Percentiles rank a stretch among this genome's conserved stretches.
These are phyloP conservation scores for Camponotus pennsylvanicus DNA, from an alignment of 1,140 invertebrate genomes.

Conservation along the genomic window DNA sequence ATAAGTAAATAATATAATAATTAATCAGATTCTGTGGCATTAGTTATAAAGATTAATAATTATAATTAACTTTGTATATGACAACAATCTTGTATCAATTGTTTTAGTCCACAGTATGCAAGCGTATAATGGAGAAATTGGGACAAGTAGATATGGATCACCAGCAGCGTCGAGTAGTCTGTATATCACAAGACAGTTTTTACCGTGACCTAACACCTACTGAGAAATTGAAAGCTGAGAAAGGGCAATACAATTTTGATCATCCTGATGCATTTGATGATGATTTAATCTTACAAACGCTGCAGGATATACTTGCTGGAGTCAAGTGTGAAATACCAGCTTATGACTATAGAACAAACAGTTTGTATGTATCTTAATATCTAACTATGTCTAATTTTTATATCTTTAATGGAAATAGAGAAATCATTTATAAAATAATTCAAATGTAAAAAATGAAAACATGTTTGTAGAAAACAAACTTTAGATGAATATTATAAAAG, in stretches of 20 bases:
- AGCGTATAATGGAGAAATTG: conserved; percentile 97
- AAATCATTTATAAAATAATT: not conserved
- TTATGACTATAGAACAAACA: conserved; percentile 96
- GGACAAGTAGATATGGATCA: conserved; percentile 96
- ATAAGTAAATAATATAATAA: not conserved
- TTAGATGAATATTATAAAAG: not conserved
- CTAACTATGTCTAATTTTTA: conserved; percentile 12
- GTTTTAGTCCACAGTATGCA: conserved; percentile 96
- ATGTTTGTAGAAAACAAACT: conserved; percentile 1
- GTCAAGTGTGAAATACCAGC: conserved; percentile 95
- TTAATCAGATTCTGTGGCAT: not conserved
- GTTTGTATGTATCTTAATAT: conserved; percentile 88
- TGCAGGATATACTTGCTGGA: conserved; percentile 93
- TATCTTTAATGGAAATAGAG: not conserved
- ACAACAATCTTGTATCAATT: not conserved
- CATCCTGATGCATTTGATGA: conserved; percentile 98
- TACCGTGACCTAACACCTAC: conserved; percentile 94
- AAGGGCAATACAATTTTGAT: conserved; percentile 98
- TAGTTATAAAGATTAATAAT: conserved; percentile 1
- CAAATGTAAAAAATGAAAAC: not conserved
- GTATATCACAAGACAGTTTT: conserved; percentile 98
- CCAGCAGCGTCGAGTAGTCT: conserved; percentile 95
- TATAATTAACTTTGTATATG: not conserved
- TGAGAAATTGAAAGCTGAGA: conserved; percentile 94
- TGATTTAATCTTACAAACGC: conserved; percentile 92